phyloP scores from a whole-genome alignment of 23 tunicate genomes.

The Trididemnum clinides region DNA sequence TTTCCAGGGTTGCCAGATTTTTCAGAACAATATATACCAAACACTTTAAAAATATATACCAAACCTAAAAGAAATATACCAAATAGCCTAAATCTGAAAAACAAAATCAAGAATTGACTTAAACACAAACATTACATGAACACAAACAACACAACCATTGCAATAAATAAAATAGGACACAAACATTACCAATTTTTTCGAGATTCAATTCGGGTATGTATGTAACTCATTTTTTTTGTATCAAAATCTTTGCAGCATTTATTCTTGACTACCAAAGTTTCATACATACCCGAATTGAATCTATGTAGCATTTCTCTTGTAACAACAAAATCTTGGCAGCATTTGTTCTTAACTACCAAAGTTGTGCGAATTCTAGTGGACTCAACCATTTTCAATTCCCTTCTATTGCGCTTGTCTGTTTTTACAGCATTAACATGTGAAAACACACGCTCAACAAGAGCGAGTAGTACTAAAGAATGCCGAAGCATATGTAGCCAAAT shows the following conservation, averaged over 20 bases:
- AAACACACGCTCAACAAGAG: conserved; percentile 25
- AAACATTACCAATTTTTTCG: not conserved
- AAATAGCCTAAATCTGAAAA: too few relatives aligned
- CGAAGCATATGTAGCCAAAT: conserved; percentile 11
- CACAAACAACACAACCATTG: too few relatives aligned
- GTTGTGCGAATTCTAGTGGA: not conserved
- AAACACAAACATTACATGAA: not conserved
- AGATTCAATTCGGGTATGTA: too few relatives aligned
- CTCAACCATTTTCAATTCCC: not conserved
- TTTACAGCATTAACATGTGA: conserved; percentile 19
- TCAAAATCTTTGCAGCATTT: not conserved
- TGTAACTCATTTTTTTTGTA: too few relatives aligned
- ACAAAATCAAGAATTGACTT: too few relatives aligned
- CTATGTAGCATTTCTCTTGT: not conserved
- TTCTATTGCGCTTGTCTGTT: conserved; percentile 21
- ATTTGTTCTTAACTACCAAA: not conserved
- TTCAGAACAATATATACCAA: too few relatives aligned
- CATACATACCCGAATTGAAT: conserved; percentile 18
- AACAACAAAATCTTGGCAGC: conserved; percentile 27
- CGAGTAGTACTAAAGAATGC: conserved; percentile 22
- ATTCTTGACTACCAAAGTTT: too few relatives aligned
- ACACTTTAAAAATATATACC: too few relatives aligned
- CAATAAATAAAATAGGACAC: not conserved
- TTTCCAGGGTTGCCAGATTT: too few relatives aligned
- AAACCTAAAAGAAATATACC: too few relatives aligned